Evolutionary conservation across 2,113 vertebrate species (phyloP), one percentile per base, ranked within the genome.

Genomic region (Neofelis nebulosa): DNA sequence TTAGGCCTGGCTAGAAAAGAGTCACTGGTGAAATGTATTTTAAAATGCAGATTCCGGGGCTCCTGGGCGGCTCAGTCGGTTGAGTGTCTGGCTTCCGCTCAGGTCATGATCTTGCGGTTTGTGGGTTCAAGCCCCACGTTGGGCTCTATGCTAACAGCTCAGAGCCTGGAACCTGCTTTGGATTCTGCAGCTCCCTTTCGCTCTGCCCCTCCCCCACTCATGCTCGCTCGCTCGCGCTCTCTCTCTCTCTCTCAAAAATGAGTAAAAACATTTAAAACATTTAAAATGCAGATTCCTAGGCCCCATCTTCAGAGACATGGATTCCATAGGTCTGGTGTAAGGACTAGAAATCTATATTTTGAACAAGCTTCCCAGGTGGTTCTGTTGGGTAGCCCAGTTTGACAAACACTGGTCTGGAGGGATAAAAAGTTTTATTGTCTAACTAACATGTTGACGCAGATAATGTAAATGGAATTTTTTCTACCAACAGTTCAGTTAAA

Each of bases 361-460:
- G 76, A 79, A 41, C 23, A 61, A 68, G 66, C 41, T 45, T 55
- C 65, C 65, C 55, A 66, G n/a, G 19, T 25, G 23, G 63, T 91
- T 45, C 52, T 78, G 10, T 29, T 85, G 61, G n/a, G 82, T 27
- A n/a, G 16, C 55, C 55, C 74, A 57, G n/a, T 41, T 36, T 91
- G 57, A 48, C 48, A 73, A 50, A 12, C 19, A 50, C 29, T 73
- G 63, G 1, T n/a, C 36, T 3, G 27, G 38, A 19, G 38, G 38
- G 38, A 68, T 74, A 57, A 93, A 68, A 92, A 5, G 4, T 50
- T 90, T 73, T 69, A 10, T 41, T 88, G 96, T 95, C 38, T 33
- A 74, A 82, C 36, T 16, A 76, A 48, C 45, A 63, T 33, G 27
- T 61, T 68, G 55, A 61, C 29, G 52, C 19, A 82, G 57, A 83